A percentile compares a stretch with the other conserved stretches of the same genome.
phyloP scores from a whole-genome alignment of 2,797 vertebrate genomes.

The Lycodopsis pacificus region DNA sequence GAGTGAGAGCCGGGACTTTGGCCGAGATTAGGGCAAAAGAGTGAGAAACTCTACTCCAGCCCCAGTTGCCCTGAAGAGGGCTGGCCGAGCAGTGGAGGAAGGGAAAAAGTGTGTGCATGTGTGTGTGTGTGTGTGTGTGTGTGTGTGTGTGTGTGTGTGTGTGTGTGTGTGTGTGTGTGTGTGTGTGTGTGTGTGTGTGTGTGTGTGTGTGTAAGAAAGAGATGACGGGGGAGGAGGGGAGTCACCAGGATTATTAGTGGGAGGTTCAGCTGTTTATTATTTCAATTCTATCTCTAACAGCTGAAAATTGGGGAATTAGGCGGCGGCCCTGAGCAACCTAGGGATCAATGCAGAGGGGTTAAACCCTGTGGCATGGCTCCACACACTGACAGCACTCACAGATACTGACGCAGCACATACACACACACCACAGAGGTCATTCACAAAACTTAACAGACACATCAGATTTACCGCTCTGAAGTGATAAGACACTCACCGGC shows the following conservation, averaged over 20 bases:
- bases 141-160: too few relatives aligned
- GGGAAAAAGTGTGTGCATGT: conserved; percentile 45
- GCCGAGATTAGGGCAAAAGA: conserved; percentile 75
- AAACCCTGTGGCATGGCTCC: conserved; percentile 79
- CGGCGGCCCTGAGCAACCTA: conserved; percentile 73
- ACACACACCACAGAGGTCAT: conserved; percentile 68
- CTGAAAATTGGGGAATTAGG: conserved; percentile 89
- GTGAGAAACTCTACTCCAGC: conserved; percentile 79
- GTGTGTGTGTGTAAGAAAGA: conserved; percentile 26
- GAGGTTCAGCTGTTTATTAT: conserved; percentile 90
- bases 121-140: too few relatives aligned
- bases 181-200: conserved; percentile 33
- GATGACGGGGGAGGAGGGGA: conserved; percentile 11
- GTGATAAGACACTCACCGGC: conserved; percentile 77
- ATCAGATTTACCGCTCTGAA: conserved; percentile 81
- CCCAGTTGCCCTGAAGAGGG: conserved; percentile 76
- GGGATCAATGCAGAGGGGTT: conserved; percentile 82
- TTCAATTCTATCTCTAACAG: conserved; percentile 89
- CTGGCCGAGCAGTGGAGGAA: conserved; percentile 64
- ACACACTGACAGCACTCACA: conserved; percentile 67
- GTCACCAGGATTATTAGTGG: conserved; percentile 83
- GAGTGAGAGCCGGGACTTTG: conserved; percentile 68
- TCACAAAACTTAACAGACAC: conserved; percentile 81
- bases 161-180: conserved; percentile 34
- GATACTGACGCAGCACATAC: conserved; percentile 73